A percentile compares a stretch with the other conserved stretches of the same genome.
phyloP scores from a whole-genome alignment of 1,140 invertebrate species.

The Akabosia matsudoensis region DNA sequence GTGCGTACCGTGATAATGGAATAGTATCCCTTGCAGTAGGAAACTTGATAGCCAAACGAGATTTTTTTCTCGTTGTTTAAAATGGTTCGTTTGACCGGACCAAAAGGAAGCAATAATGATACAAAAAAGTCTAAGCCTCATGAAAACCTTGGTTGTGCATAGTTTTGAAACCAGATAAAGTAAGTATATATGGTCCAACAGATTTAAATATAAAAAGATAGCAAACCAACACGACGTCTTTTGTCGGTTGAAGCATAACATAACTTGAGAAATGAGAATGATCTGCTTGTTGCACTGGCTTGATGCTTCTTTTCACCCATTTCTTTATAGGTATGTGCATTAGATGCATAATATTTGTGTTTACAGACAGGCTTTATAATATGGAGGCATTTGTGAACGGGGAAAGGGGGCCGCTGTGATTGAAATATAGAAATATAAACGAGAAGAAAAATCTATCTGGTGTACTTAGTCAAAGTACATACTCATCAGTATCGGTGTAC shows the following conservation, averaged over 20 bases:
- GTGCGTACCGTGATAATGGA: not conserved
- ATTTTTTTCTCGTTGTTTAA: not conserved
- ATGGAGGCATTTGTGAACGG: constrained; percentile 14
- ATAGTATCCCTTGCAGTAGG: not conserved
- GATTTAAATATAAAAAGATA: not conserved
- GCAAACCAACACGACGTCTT: not conserved
- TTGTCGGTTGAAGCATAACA: not conserved
- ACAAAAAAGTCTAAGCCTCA: not conserved
- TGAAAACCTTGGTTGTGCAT: constrained; percentile 17
- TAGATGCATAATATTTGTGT: not conserved
- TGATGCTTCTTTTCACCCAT: no score
- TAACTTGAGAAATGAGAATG: not conserved
- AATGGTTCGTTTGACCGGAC: no score
- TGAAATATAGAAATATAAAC: not conserved
- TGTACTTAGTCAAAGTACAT: not conserved
- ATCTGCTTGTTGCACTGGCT: not conserved
- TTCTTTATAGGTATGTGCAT: not conserved
- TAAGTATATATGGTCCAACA: not conserved
- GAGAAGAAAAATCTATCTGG: not conserved
- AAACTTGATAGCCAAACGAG: not conserved
- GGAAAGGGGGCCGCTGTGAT: not conserved
- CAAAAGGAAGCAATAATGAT: not conserved
- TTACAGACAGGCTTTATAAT: not conserved
- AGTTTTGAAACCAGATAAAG: not conserved
- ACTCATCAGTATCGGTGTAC: not conserved